These are phyloP conservation scores for Rhinolophus ferrumequinum DNA, from an alignment of 2,113 vertebrate genomes.

Conservation along the genomic window DNA sequence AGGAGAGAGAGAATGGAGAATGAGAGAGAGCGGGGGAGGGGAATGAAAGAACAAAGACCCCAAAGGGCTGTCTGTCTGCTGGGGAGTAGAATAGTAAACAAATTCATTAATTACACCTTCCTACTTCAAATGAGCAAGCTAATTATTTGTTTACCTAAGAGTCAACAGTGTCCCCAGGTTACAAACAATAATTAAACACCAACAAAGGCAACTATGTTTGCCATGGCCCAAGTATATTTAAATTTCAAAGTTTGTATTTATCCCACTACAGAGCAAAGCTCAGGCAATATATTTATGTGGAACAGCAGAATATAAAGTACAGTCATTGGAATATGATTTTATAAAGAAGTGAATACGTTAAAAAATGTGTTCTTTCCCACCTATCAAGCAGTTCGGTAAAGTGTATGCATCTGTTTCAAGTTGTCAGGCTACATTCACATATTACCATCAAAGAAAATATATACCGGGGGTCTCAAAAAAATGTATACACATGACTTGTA, in stretches of 20 bases:
- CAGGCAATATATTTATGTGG: background rate
- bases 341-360: background rate
- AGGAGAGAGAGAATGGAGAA: no score
- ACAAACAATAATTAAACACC: background rate
- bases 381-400: background rate
- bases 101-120: conserved; percentile 15
- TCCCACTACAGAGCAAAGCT: background rate
- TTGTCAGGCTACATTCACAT: background rate
- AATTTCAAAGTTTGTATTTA: background rate
- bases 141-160: conserved; percentile 45
- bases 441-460: background rate
- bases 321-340: background rate
- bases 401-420: background rate
- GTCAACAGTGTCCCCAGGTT: background rate
- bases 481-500: no score
- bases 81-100: background rate
- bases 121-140: conserved; percentile 23
- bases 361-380: background rate
- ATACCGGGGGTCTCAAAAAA: no score
- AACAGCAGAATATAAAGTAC: background rate
- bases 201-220: background rate
- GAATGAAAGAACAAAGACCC: background rate
- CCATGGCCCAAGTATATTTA: background rate
- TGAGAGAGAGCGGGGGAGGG: background rate
- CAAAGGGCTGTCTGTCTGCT: background rate